Base-by-base conservation (phyloP, 2,888 invertebrate genomes). In the Cryptophagus acutangulus region DNA sequence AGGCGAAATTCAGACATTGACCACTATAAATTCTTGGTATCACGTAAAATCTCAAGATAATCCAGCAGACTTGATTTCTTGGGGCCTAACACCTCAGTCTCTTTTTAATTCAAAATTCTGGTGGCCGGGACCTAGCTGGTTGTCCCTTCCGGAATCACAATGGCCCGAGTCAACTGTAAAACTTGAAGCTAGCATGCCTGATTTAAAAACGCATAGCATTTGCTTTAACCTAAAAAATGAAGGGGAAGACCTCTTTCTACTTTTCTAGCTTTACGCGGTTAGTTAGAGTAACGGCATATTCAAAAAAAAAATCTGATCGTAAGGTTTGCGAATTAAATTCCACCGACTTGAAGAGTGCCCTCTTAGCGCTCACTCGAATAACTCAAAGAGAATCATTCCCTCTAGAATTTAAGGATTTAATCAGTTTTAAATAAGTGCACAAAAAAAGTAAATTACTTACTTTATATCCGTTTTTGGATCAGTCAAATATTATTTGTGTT, bases 1-100 rank as follows among this genome's bases (percentile, higher is more conserved):
- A 17, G 36, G 48, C 2, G 46, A 55, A 20, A 55, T 56, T 2
- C 50, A 46, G 35, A 34, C 29, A 5, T 34, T 48, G 5, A 43
- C 36, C n/a, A 18, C 38, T 2, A 16, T 24, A 6, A 4, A 9
- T 9, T 5, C 38, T 2, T 55, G 52, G 55, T n/a, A 39, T 4
- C 48, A 51, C 17, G 38, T 56, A 53, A 1, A n/a, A n/a, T n/a
- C n/a, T n/a, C n/a, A n/a, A n/a, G n/a, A n/a, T n/a, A n/a, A n/a
- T n/a, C n/a, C n/a, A n/a, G n/a, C n/a, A n/a, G n/a, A n/a, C n/a
- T n/a, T n/a, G n/a, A n/a, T n/a, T n/a, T n/a, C n/a, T n/a, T 29
- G 55, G 29, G 52, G 52, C 5, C 31, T 41, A 12, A 13, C 16
- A 13, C 46, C 53, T 1, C 5, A 8, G 1, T 38, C 43, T 2